A percentile compares a stretch with the other conserved stretches of the same genome.
Evolutionary conservation across 2,113 vertebrate genomes (phyloP).

Genomic region (Phodopus roborovskii): DNA sequence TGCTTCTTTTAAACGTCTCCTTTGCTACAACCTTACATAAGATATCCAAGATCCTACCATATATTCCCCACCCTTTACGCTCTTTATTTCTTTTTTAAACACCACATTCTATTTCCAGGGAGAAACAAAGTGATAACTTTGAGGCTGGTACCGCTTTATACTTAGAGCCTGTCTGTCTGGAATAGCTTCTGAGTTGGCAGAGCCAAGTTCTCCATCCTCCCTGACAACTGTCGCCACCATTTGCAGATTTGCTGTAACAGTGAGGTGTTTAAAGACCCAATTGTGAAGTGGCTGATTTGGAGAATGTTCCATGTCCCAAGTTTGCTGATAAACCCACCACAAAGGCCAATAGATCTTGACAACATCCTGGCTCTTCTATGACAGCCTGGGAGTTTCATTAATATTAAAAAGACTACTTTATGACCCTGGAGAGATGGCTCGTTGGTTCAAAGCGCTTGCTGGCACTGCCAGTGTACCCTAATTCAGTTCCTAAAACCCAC

Average conservation of each 20-base stretch:
- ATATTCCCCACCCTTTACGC: neutral
- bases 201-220: neutral
- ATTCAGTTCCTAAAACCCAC: neutral
- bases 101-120: conserved; percentile 16
- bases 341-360: rapidly evolving
- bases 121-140: neutral
- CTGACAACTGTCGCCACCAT: neutral
- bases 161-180: neutral
- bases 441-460: neutral
- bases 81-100: conserved; percentile 15
- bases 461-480: neutral
- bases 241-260: neutral
- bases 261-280: rapidly evolving
- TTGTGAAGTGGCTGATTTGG: rapidly evolving
- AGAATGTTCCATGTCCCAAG: neutral
- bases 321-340: neutral
- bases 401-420: neutral
- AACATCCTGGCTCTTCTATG: rapidly evolving
- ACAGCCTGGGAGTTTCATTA: neutral
- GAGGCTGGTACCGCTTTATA: neutral
- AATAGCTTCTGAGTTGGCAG: neutral
- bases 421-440: no score
- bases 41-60: neutral
- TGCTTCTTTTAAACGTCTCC: neutral
- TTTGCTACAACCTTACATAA: neutral